Evolutionary conservation across 2,113 vertebrate genomes (phyloP), one percentile per base, ranked within the genome.

Genomic region (Coryphaenoides rupestris): DNA sequence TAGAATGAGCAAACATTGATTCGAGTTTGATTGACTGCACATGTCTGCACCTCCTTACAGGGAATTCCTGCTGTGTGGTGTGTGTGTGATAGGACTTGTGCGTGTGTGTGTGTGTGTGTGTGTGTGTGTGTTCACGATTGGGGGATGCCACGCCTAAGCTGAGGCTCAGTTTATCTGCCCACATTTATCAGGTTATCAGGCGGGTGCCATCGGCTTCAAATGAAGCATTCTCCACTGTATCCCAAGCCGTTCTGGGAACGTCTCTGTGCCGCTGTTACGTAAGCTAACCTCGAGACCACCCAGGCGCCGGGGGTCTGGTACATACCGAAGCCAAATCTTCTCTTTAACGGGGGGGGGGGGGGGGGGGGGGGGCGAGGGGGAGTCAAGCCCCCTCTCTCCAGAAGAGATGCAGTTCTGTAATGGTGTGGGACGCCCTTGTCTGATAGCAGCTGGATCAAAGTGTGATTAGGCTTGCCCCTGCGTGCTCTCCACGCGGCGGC

Each of bases 281-380:
- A 65, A n/a, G 74, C 78, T 84, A 75, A 80, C 80, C 66, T 54
- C 0, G 47, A 63, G 91, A 91, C 91, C 91, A 91, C 91, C 89
- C 90, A 85, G 73, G 72, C 81, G 66, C 16, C 5, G 47, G 58
- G 52, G 63, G 75, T 81, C 75, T 68, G 76, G 78, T 81, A 86
- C n/a, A 71, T 76, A 50, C 54, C n/a, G 62, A 83, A 69, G 70
- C 80, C 69, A 58, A 73, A 62, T 40, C 6, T 5, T 40, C 33
- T 40, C 33, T 40, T 40, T 40, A 40, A 40, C 5, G 13, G 33
- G 9, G 33, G 3, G 33, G n/a, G n/a, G n/a, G n/a, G n/a, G 60
- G 60, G 58, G 60, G 55, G 76, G 70, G 83, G n/a, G n/a, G n/a
- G n/a, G n/a, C n/a, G n/a, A 70, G 76, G 84, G 88, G 87, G 84